Conservation (phyloP, 2,797 vertebrate species). For the Sphaeramia orbicularis region DNA sequence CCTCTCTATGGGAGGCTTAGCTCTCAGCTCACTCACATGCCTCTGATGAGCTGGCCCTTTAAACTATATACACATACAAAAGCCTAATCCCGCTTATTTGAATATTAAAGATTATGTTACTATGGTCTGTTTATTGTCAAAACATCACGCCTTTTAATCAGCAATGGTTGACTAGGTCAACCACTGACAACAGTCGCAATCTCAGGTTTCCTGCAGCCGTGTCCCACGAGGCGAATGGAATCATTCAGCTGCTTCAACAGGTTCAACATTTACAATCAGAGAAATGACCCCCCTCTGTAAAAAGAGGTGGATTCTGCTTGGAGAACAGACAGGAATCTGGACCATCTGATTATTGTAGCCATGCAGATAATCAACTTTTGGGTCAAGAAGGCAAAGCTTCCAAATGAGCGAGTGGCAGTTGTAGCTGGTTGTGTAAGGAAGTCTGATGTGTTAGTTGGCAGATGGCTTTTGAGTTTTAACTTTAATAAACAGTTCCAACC, state of each 20-base stretch:
- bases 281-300: neutral
- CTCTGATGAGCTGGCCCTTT: conserved; percentile 54
- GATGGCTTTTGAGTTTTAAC: no score
- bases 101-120: conserved; percentile 58
- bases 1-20: conserved; percentile 57
- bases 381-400: no score
- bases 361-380: no score
- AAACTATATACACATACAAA: conserved; percentile 47
- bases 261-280: conserved; percentile 16
- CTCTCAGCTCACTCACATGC: conserved; percentile 56
- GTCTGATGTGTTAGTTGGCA: no score
- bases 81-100: conserved; percentile 61
- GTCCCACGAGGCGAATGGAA: neutral
- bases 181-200: conserved; percentile 23
- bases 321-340: neutral
- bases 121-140: conserved; percentile 54
- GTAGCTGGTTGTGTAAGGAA: no score
- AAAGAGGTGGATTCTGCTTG: neutral
- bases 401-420: no score
- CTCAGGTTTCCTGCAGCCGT: conserved; percentile 32
- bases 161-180: conserved; percentile 30
- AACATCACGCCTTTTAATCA: conserved; percentile 41
- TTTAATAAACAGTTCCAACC: no score
- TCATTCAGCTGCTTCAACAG: neutral
- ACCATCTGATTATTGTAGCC: neutral